These are phyloP conservation scores for Agonopterix alstromeriana DNA, from an alignment of 2,888 invertebrate species.

Conservation along the genomic window DNA sequence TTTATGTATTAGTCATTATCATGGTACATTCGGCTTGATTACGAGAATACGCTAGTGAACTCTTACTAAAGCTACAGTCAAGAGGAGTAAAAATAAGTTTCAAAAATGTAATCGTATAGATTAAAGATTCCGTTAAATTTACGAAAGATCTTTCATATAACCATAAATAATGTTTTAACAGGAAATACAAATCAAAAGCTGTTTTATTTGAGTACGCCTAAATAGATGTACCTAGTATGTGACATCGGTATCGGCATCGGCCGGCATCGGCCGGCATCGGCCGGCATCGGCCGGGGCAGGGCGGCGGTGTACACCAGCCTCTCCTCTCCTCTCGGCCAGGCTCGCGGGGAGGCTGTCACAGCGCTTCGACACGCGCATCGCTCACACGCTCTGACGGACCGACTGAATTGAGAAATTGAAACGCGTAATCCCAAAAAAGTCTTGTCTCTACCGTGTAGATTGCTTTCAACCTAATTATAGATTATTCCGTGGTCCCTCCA, in stretches of 20 bases:
- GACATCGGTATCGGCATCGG: too few species aligned
- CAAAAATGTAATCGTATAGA: too few species aligned
- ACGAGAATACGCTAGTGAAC: too few species aligned
- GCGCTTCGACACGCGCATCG: constrained; percentile 51
- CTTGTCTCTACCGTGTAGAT: constrained; percentile 13
- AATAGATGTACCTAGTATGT: not conserved
- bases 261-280: too few species aligned
- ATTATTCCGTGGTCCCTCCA: constrained; percentile 15
- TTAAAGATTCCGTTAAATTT: too few species aligned
- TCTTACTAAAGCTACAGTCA: too few species aligned
- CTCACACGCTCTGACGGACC: constrained; percentile 63
- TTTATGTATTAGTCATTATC: too few species aligned
- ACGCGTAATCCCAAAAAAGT: constrained; percentile 50
- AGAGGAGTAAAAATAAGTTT: too few species aligned
- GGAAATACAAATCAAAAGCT: too few species aligned
- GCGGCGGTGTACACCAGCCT: not conserved
- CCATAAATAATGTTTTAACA: not conserved
- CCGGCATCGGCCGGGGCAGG: too few species aligned
- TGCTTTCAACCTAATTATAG: constrained; percentile 8
- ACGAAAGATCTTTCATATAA: not conserved
- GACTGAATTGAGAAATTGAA: constrained; percentile 72
- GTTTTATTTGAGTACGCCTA: not conserved
- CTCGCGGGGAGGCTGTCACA: constrained; percentile 34
- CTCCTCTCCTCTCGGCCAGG: too few species aligned
- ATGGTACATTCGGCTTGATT: too few species aligned